Base-by-base conservation (phyloP, 1,140 invertebrate species). In the Trichonephila clavipes region DNA sequence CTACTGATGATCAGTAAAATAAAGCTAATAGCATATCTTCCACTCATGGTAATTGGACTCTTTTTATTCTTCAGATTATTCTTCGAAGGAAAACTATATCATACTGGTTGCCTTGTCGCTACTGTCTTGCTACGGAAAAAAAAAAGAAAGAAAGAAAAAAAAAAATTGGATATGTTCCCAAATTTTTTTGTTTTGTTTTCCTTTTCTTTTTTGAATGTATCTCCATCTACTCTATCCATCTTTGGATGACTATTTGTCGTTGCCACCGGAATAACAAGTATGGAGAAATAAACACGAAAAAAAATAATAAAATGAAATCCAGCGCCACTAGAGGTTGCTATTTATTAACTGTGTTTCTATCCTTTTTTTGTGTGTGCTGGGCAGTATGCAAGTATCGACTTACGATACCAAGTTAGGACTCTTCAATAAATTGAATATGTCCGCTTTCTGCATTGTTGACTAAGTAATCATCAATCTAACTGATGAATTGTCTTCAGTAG, bases 31-130 rank as follows among this genome's bases (percentile, higher is more conserved):
- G 88, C 64, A 69, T 89, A 77, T 89, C 66, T 77, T 51, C 64
- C 88, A 89, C 88, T 89, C 88, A 89, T 89, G 40, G 58, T 89
- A 89, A 89, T 89, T 89, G 88, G 88, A n/a, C 64, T 24, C 44
- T 89, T 89, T 77, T 64, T n/a, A n/a, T 89, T 77, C 88, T 89
- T 58, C 72, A 89, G 88, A 89, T 72, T 12, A 69, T 40, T 40
- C 66, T 89, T 89, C 44, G 28, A 14, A 58, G n/a, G 19, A 89
- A 51, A 51, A 28, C 24, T 64, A 19, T 12, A 77, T 58, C 88
- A 21, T 28, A 58, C 66, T 83, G 82, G 82, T 85, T 51, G 51
- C 51, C 14, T 6, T n/a, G 83, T 40, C 64, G 88, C 88, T 89
- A 89, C 88, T 89, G 88, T 89, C 66, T 89, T 34, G n/a, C 34